Conservation (phyloP, 2,113 vertebrate genomes). For the Charina bottae region DNA sequence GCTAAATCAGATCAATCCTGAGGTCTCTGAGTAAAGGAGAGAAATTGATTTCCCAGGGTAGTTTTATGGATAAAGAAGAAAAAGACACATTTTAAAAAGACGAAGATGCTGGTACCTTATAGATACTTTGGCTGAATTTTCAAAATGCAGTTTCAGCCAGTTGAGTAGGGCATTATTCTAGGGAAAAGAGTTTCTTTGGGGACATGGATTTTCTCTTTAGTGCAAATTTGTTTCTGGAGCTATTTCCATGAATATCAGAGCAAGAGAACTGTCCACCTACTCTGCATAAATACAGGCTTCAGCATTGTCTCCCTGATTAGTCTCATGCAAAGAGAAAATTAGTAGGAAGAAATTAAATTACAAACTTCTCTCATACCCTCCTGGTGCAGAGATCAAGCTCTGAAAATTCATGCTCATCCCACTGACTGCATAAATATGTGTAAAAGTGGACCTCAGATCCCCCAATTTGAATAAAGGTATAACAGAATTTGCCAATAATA, state of each 20-base stretch:
- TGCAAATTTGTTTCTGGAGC: slow-evolving; percentile 21
- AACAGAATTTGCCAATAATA: neutral
- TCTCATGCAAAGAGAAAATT: slow-evolving; percentile 34
- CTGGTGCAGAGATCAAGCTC: slow-evolving; percentile 20
- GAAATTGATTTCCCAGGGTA: neutral
- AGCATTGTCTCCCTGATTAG: slow-evolving; percentile 22
- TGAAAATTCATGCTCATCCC: slow-evolving; percentile 23
- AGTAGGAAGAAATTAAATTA: slow-evolving; percentile 26
- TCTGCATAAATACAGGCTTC: neutral
- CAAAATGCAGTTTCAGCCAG: neutral
- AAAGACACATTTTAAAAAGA: neutral
- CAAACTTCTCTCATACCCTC: slow-evolving; percentile 6
- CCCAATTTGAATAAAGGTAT: neutral
- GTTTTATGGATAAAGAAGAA: neutral
- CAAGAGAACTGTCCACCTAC: slow-evolving; percentile 15
- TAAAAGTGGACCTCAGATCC: neutral
- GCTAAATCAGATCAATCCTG: neutral
- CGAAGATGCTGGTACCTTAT: neutral
- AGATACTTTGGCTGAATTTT: neutral
- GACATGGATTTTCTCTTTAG: slow-evolving; percentile 9
- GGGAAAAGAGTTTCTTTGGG: neutral
- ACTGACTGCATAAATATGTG: slow-evolving; percentile 1
- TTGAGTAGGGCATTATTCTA: neutral
- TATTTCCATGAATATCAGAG: neutral
- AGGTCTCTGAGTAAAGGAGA: neutral